Percentiles rank a stretch among this genome's conserved stretches.
Conservation (phyloP, 2,113 vertebrate species). For the Aphelocoma coerulescens region DNA sequence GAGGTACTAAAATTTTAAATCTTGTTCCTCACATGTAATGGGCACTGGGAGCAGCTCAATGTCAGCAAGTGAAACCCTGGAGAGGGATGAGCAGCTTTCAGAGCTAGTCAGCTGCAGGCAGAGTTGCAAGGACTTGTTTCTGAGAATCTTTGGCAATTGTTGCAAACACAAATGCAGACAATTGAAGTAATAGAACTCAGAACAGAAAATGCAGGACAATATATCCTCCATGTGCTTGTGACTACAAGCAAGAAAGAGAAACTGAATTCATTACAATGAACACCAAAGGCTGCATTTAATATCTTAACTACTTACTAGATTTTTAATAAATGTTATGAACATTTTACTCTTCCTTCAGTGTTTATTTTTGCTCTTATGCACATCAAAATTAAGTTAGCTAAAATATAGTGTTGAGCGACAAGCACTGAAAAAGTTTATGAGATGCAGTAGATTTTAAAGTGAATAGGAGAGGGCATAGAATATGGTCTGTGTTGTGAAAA, state of each 20-base stretch:
- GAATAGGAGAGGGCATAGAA: neutral
- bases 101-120: neutral
- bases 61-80: neutral
- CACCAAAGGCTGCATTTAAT: neutral
- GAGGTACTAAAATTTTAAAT: conserved; percentile 62
- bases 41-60: neutral
- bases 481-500: neutral
- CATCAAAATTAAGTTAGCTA: neutral
- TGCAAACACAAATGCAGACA: neutral
- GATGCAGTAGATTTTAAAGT: neutral
- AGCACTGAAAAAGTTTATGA: neutral
- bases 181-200: neutral
- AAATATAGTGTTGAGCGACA: neutral
- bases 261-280: neutral
- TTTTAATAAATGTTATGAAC: neutral
- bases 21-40: neutral
- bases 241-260: neutral
- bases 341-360: neutral
- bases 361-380: neutral
- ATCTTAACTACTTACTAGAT: neutral
- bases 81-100: neutral
- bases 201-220: neutral
- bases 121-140: neutral
- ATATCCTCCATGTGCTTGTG: neutral
- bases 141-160: neutral